A percentile compares a stretch with the other conserved stretches of the same genome.
Evolutionary conservation across 2,888 invertebrate species (phyloP).

Genomic region (Noctua janthe): DNA sequence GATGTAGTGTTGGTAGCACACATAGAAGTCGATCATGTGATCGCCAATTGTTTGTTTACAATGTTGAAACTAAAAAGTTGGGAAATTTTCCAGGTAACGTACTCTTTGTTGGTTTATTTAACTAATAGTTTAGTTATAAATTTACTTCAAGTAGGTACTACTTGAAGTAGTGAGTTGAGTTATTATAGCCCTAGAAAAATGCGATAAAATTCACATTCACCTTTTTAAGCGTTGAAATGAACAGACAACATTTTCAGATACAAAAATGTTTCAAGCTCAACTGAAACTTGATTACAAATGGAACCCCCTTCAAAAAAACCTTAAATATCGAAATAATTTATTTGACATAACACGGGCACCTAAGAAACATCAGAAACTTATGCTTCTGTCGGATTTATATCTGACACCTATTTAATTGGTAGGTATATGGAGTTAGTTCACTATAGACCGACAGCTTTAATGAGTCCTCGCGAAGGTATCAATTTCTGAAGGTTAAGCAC

Average conservation of each 20-base stretch:
- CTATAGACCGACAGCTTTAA: too few species aligned
- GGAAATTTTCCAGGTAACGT: constrained; percentile 10
- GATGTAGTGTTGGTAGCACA: constrained; percentile 49
- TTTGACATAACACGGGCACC: too few species aligned
- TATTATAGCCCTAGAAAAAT: not conserved
- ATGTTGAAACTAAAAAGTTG: constrained; percentile 30
- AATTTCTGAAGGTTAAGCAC: too few species aligned
- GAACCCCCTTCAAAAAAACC: not conserved
- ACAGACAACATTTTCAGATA: not conserved
- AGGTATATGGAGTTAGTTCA: too few species aligned
- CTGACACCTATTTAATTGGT: not conserved
- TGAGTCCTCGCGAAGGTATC: too few species aligned
- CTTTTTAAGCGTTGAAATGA: not conserved
- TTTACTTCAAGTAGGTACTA: not conserved
- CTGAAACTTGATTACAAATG: not conserved
- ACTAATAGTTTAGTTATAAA: not conserved
- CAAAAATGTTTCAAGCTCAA: not conserved
- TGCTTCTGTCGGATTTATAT: not conserved
- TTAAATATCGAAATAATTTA: too few species aligned
- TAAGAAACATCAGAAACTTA: not conserved
- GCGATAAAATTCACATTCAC: not conserved
- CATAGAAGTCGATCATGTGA: constrained; percentile 51
- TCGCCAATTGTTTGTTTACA: constrained; percentile 56
- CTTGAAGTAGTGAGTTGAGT: not conserved
- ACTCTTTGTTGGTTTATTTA: not conserved